These are phyloP conservation scores for Mareca strepera DNA, from an alignment of 2,797 vertebrate species.

Conservation along the genomic window DNA sequence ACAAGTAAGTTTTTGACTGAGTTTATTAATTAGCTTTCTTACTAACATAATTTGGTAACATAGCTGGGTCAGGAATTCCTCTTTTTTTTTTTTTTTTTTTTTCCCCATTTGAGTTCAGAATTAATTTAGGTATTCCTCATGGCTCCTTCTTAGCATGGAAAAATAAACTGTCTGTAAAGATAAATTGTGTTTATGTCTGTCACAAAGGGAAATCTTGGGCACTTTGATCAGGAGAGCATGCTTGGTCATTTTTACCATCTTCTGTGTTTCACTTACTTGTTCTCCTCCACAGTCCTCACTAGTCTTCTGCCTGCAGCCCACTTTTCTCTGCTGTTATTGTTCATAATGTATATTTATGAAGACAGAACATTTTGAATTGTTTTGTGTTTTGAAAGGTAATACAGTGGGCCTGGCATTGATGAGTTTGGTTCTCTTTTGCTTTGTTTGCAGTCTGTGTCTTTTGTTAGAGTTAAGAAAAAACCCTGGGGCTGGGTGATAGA, in stretches of 20 bases:
- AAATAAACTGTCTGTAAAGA: not conserved
- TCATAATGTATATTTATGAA: not conserved
- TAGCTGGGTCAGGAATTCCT: not conserved
- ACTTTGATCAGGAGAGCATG: not conserved
- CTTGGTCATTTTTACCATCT: conserved; percentile 12
- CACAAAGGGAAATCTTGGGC: not conserved
- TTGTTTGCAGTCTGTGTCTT: not conserved
- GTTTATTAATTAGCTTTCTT: not conserved
- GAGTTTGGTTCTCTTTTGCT: not conserved
- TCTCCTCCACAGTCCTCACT: not conserved
- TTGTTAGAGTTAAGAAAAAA: not conserved
- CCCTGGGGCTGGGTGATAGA: not conserved
- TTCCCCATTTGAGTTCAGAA: not conserved
- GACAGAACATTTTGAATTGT: not conserved
- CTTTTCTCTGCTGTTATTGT: not conserved
- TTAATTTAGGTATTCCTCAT: not conserved
- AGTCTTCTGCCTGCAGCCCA: not conserved
- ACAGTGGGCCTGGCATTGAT: not conserved
- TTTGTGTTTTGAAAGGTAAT: not conserved
- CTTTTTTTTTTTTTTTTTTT: not conserved
- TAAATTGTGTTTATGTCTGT: not conserved
- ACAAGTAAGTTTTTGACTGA: conserved; percentile 80
- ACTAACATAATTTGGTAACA: not conserved
- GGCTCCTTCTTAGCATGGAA: not conserved
- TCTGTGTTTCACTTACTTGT: not conserved